phyloP scores from a whole-genome alignment of 2,113 vertebrate genomes.

The Thermophis baileyi region DNA sequence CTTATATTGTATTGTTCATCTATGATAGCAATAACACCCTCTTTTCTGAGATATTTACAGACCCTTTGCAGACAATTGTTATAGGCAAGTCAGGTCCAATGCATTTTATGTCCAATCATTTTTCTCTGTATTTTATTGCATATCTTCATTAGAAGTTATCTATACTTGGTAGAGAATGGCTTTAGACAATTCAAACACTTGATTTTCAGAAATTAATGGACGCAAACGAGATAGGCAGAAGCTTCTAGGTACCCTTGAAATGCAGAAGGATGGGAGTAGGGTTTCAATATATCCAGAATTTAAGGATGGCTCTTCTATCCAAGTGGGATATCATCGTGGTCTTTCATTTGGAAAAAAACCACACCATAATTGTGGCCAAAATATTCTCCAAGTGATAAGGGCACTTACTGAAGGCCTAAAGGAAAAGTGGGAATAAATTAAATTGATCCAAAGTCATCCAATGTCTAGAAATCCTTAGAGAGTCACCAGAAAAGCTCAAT shows the following conservation, averaged over 20 bases:
- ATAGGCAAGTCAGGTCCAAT: background rate
- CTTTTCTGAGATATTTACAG: conserved; percentile 25
- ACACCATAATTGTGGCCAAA: background rate
- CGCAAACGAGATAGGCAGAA: background rate
- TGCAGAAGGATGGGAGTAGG: background rate
- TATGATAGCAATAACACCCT: conserved; percentile 16
- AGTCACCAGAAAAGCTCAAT: background rate
- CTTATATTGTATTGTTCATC: background rate
- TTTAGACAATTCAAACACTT: background rate
- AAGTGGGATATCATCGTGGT: background rate
- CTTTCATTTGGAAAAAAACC: background rate
- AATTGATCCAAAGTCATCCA: background rate
- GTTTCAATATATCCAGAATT: background rate
- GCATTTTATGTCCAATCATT: background rate
- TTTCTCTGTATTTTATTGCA: background rate
- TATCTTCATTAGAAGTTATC: no score
- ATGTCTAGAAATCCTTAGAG: background rate
- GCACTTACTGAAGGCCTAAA: background rate
- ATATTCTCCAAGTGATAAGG: background rate
- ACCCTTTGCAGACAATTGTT: background rate
- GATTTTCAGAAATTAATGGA: background rate
- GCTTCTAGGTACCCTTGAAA: background rate
- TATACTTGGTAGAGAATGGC: background rate
- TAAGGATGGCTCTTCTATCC: background rate
- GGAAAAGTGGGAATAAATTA: background rate